phyloP scores from a whole-genome alignment of 1,140 invertebrate species.

The Drosophila ficusphila region DNA sequence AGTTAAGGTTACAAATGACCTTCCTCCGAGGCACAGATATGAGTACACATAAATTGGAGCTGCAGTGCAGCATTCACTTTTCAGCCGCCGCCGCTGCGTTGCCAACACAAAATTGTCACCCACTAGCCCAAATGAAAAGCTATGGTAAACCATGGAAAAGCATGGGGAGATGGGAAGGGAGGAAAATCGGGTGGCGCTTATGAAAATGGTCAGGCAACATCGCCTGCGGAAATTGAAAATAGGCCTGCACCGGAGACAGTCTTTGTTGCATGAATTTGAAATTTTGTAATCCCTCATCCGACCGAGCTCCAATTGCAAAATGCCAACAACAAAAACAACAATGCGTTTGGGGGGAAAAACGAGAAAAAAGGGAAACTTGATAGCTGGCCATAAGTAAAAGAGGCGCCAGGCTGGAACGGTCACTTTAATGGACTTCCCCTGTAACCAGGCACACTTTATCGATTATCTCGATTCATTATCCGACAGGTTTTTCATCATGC shows the following conservation, averaged over 20 bases:
- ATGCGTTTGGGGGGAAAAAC: neutral
- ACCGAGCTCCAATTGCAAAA: slow-evolving; percentile 54
- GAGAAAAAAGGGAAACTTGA: slow-evolving; percentile 42
- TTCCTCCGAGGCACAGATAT: slow-evolving; percentile 28
- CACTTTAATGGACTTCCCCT: slow-evolving; percentile 45
- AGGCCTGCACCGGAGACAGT: slow-evolving; percentile 28
- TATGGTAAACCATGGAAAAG: neutral
- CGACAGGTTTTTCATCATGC: slow-evolving; percentile 42
- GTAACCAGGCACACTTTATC: slow-evolving; percentile 53
- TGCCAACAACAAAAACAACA: slow-evolving; percentile 20
- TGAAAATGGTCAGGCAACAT: slow-evolving; percentile 46
- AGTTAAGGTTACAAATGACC: slow-evolving; percentile 82
- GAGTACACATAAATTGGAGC: slow-evolving; percentile 44
- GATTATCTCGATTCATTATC: slow-evolving; percentile 46
- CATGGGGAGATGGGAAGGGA: neutral
- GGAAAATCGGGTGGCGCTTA: slow-evolving; percentile 14
- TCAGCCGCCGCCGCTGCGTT: slow-evolving; percentile 1
- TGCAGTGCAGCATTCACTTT: slow-evolving; percentile 69
- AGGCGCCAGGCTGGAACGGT: slow-evolving; percentile 42
- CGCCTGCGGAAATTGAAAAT: slow-evolving; percentile 70
- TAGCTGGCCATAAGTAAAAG: slow-evolving; percentile 27
- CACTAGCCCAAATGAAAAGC: slow-evolving; percentile 36
- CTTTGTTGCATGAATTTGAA: slow-evolving; percentile 54
- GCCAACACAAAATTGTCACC: slow-evolving; percentile 39
- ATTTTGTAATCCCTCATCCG: slow-evolving; percentile 61